Base-by-base conservation (phyloP, 2,888 invertebrate genomes). In the Syrphus vitripennis region DNA sequence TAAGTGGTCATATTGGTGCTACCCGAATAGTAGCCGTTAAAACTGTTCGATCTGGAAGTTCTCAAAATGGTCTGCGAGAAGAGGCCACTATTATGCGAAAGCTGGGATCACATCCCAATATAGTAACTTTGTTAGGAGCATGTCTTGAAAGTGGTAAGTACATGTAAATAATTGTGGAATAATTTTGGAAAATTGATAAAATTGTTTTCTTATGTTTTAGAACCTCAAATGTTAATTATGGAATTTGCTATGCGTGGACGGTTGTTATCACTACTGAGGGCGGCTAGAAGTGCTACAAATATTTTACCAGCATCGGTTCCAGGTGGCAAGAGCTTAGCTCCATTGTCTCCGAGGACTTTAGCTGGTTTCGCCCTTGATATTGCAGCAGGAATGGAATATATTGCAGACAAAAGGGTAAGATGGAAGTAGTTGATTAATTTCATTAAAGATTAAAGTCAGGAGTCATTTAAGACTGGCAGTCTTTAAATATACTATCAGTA, bases 201-300 rank as follows among this genome's bases (percentile, higher is more conserved):
- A 16, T 88, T 0, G 0, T 21, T 14, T 0, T 0, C 10, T 48
- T 45, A 9, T 87, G n/a, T 93, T 93, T n/a, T 93, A 97, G 97
- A 97, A 89, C 97, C 97, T 0, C 95, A 96, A 90, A 95, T 96
- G 90, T 93, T 97, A 55, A 95, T 97, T 89, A 95, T 97, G 95
- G 97, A 97, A 92, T 97, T 96, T 90, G 96, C 97, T 81, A 96
- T 96, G 95, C 95, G 96, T 89, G 97, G 97, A 42, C 96, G 97
- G 90, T 92, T 97, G 86, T 93, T 97, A 88, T 95, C 96, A 1
- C 95, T 96, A 90, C 93, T 97, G 82, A 94, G 97, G 50, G 96
- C 92, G 0, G 92, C 92, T 7, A 90, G 92, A 57, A 92, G 90
- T 87, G 92, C 92, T 40, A 91, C 91, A 14, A 92, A 91, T 65